Evolutionary conservation across 2,888 invertebrate genomes (phyloP), one percentile per base, ranked within the genome.

Genomic region (Notodonta dromedarius): DNA sequence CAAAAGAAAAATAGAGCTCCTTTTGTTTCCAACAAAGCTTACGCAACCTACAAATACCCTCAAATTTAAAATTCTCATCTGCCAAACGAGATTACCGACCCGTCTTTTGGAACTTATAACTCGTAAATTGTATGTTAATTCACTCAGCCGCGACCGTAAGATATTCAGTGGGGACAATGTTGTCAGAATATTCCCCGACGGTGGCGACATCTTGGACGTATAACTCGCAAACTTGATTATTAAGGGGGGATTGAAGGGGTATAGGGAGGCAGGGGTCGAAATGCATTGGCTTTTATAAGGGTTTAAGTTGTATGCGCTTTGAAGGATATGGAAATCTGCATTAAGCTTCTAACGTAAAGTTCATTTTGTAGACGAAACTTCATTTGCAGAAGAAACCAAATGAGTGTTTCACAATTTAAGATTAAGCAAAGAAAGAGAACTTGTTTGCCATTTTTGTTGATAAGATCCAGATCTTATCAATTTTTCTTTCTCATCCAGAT

Each of bases 151-250:
- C 74, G 75, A 61, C 74, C 55, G 73, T 79, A 74, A 81, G 82
- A 79, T 80, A 83, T 82, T 83, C 83, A 76, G 79, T 80, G 83
- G 85, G 87, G 88, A 88, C 86, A 86, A 76, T 80, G 85, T 84
- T 79, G 78, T 68, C 70, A 56, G 80, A 80, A 83, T 83, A 85
- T 85, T 85, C 81, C 70, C 74, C 75, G 79, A 76, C 78, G 79
- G 77, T 78, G 83, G 88, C 84, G 84, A 88, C 89, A 88, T 90
- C 90, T 89, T 85, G 86, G 86, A 79, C 80, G 71, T 79, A 85
- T 69, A 76, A 75, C 82, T 87, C 81, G 75, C 80, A 84, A 90
- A 91, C 90, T 90, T 87, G 89, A 91, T 90, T 90, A 90, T 87
- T 81, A 76, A 78, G 79, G 81, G 81, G 65, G 71, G 71, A 56